Conservation (phyloP, 2,113 vertebrate species). For the Cricetomys ansorgei region DNA sequence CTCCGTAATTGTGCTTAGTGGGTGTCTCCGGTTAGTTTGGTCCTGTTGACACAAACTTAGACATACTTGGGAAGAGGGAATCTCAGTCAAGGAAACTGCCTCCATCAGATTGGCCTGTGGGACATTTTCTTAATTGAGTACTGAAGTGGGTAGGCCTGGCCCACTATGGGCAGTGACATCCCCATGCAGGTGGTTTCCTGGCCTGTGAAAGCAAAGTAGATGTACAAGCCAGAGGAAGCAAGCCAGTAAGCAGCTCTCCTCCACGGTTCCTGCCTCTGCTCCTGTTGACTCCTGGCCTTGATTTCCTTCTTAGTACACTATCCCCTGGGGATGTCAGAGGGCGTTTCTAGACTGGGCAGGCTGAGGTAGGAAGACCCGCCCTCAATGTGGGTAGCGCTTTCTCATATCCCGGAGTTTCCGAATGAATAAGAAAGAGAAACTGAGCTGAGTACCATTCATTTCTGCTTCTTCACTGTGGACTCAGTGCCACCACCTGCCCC, state of each 20-base stretch:
- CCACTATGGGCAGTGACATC: neutral
- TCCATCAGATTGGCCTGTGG: neutral
- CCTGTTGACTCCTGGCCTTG: neutral
- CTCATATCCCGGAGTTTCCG: neutral
- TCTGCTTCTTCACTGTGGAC: neutral
- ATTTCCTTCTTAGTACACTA: neutral
- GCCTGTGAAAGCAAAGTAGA: neutral
- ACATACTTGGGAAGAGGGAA: neutral
- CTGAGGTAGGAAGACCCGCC: neutral
- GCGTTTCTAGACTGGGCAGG: neutral
- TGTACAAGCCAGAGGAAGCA: neutral
- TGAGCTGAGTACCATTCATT: neutral
- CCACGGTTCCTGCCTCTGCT: rapidly evolving
- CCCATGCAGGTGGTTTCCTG: neutral
- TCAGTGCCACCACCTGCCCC: neutral
- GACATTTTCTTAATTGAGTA: neutral
- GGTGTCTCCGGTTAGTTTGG: neutral
- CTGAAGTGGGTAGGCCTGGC: neutral
- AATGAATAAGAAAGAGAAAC: neutral
- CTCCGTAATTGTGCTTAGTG: neutral
- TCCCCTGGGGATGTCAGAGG: neutral
- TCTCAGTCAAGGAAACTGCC: neutral
- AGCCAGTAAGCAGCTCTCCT: neutral
- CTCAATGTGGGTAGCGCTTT: neutral
- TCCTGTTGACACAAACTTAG: neutral